Evolutionary conservation across 2,888 invertebrate species (phyloP).

Genomic region (Drosophila barbarae): DNA sequence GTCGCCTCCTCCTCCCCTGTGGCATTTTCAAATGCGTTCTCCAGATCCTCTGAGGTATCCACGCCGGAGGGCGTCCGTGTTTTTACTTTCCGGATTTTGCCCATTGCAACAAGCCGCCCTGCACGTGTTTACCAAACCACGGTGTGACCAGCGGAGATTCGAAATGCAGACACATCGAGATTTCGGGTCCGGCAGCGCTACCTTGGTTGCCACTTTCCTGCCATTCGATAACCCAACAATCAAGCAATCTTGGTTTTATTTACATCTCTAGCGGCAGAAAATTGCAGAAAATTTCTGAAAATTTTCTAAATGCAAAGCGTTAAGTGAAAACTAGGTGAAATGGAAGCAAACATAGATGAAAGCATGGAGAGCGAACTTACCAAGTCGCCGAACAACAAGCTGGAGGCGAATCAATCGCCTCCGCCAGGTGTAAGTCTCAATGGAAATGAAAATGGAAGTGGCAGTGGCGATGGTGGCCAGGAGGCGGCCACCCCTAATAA

Average conservation of each 20-base stretch:
- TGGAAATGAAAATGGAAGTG: conserved; percentile 51
- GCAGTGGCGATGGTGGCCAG: conserved; percentile 25
- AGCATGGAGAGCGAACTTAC: conserved; percentile 57
- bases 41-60: conserved; percentile 32
- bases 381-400: conserved; percentile 25
- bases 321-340: conserved; percentile 38
- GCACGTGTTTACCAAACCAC: conserved; percentile 35
- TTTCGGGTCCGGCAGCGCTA: not conserved
- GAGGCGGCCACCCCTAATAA: conserved; percentile 51
- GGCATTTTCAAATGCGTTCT: conserved; percentile 8
- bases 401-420: conserved; percentile 43
- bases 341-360: conserved; percentile 63
- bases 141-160: not conserved
- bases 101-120: conserved; percentile 33
- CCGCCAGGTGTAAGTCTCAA: conserved; percentile 47
- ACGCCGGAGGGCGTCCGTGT: conserved; percentile 46
- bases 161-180: not conserved
- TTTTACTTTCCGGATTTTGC: conserved; percentile 41
- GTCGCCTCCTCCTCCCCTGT: conserved; percentile 22
- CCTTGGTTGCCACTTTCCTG: not conserved
- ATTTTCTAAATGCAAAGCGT: conserved; percentile 45
- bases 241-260: conserved; percentile 22
- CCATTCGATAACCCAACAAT: conserved; percentile 25
- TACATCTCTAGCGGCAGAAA: conserved; percentile 64
- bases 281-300: conserved; percentile 47